phyloP scores from a whole-genome alignment of 1,140 invertebrate genomes.

The Drosophila setifemur region DNA sequence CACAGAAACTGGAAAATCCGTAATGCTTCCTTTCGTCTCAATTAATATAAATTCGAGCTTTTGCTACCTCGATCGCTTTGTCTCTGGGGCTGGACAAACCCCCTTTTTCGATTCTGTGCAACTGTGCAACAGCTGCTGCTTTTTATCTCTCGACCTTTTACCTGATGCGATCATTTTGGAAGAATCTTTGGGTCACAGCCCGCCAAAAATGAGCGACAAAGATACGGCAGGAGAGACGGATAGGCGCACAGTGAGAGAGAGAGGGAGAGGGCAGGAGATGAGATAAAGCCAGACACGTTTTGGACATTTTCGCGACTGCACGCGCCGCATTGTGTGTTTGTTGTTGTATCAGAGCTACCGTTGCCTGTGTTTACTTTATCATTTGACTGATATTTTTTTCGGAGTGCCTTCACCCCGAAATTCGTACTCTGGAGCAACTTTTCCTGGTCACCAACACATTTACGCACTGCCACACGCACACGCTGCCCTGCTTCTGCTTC shows the following conservation, averaged over 20 bases:
- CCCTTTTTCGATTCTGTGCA: conserved; percentile 34
- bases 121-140: conserved; percentile 45
- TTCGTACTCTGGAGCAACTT: conserved; percentile 59
- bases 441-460: conserved; percentile 54
- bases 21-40: background rate
- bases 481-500: no score
- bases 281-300: conserved; percentile 59
- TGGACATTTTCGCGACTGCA: conserved; percentile 64
- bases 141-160: conserved; percentile 30
- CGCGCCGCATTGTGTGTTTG: conserved; percentile 37
- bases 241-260: no score
- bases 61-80: conserved; percentile 3
- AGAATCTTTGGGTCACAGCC: conserved; percentile 32
- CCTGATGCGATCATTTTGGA: conserved; percentile 66
- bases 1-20: background rate
- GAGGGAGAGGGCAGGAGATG: conserved; percentile 1
- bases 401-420: conserved; percentile 72
- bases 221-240: background rate
- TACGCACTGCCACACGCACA: no score
- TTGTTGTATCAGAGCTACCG: conserved; percentile 33
- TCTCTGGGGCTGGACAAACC: conserved; percentile 31
- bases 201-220: conserved; percentile 40
- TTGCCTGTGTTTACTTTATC: conserved; percentile 63
- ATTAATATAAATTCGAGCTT: conserved; percentile 1
- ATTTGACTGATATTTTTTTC: conserved; percentile 77